Evolutionary conservation across 2,888 invertebrate species (phyloP).

Genomic region (Cataglyphis albicans): DNA sequence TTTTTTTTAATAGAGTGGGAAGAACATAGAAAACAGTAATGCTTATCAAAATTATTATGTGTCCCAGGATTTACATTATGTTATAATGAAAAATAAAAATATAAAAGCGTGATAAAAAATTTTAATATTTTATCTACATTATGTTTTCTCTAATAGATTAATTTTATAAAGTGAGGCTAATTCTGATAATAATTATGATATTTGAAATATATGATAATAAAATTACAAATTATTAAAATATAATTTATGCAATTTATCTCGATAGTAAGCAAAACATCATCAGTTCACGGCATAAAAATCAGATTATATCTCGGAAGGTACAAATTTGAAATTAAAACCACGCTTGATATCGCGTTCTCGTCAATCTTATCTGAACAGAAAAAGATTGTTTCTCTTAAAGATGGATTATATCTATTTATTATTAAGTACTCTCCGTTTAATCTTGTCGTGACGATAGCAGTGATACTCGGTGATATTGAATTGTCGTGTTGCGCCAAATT

Average conservation of each 20-base stretch:
- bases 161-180: neutral
- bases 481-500: slow-evolving; percentile 9
- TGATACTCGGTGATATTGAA: slow-evolving; percentile 3
- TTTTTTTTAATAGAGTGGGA: neutral
- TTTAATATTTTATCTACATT: neutral
- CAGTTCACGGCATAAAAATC: neutral
- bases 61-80: neutral
- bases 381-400: slow-evolving; percentile 7
- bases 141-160: neutral
- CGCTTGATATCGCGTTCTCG: neutral
- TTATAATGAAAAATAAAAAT: neutral
- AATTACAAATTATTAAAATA: neutral
- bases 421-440: slow-evolving; percentile 12
- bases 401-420: slow-evolving; percentile 19
- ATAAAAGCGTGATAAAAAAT: neutral
- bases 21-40: neutral
- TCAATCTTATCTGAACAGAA: neutral
- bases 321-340: slow-evolving; percentile 17
- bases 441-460: slow-evolving; percentile 16
- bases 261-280: neutral
- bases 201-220: neutral
- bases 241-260: neutral
- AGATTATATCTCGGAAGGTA: neutral
- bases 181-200: neutral
- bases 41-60: neutral